These are phyloP conservation scores for Sorex fumeus DNA, from an alignment of 2,113 vertebrate species.

Conservation along the genomic window DNA sequence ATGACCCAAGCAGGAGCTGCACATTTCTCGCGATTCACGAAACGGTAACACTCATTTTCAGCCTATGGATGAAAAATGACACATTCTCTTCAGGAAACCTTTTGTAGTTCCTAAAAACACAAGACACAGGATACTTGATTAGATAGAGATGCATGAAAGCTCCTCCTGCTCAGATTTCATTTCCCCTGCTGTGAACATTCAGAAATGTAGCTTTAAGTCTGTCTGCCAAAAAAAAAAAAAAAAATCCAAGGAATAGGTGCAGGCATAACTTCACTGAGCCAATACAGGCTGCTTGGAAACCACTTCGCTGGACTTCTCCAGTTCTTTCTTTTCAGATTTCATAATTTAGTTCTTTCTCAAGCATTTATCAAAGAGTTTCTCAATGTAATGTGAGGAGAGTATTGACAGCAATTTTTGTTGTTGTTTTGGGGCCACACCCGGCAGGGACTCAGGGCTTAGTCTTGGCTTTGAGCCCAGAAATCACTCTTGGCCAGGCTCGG, in stretches of 20 bases:
- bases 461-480: too few relatives aligned
- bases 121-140: too few relatives aligned
- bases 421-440: too few relatives aligned
- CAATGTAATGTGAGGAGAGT: too few relatives aligned
- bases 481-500: too few relatives aligned
- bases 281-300: background rate
- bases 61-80: too few relatives aligned
- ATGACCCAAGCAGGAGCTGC: background rate
- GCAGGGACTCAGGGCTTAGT: too few relatives aligned
- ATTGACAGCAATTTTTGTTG: too few relatives aligned
- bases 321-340: too few relatives aligned
- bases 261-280: background rate
- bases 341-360: background rate
- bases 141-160: too few relatives aligned
- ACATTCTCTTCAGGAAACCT: background rate
- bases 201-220: slow-evolving; percentile 42
- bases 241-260: background rate
- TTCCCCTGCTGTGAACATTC: background rate
- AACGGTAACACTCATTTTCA: background rate
- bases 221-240: background rate
- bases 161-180: too few relatives aligned
- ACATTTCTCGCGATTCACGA: background rate
- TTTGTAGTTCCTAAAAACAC: background rate
- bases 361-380: background rate
- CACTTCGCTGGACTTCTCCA: background rate